phyloP scores from a whole-genome alignment of 2,888 invertebrate species.

The Nowickia ferox region DNA sequence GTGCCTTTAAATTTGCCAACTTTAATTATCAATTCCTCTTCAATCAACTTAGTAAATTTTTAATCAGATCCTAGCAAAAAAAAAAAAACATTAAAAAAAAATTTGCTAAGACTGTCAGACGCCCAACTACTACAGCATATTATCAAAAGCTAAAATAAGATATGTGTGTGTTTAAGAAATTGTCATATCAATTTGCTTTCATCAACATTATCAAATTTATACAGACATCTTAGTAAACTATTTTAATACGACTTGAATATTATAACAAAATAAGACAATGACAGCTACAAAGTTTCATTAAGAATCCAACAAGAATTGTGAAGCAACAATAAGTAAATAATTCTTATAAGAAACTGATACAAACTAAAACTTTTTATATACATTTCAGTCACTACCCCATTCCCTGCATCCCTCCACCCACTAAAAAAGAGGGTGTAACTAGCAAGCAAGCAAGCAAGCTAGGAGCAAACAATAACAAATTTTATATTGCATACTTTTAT shows the following conservation, averaged over 20 bases:
- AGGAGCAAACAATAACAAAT: neutral
- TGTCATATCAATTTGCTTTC: slow-evolving; percentile 56
- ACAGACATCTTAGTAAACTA: slow-evolving; percentile 37
- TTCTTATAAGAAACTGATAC: slow-evolving; percentile 34
- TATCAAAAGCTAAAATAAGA: neutral
- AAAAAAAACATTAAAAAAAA: neutral
- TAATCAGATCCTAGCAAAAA: neutral
- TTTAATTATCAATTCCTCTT: neutral
- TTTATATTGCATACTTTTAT: slow-evolving; percentile 39
- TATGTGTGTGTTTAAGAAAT: slow-evolving; percentile 33
- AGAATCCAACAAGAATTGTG: slow-evolving; percentile 2
- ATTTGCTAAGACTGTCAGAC: neutral
- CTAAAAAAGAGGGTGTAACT: neutral
- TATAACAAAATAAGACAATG: slow-evolving; percentile 27
- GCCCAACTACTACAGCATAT: neutral
- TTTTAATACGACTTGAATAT: slow-evolving; percentile 50
- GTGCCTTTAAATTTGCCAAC: neutral
- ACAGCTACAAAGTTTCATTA: slow-evolving; percentile 32
- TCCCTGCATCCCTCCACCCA: neutral
- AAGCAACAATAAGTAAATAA: slow-evolving; percentile 41
- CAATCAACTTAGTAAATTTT: neutral
- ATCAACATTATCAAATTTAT: slow-evolving; percentile 42
- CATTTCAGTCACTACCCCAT: neutral
- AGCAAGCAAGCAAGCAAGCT: neutral
- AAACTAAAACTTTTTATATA: slow-evolving; percentile 27